Percentiles rank a stretch among this genome's conserved stretches.
These are phyloP conservation scores for Mimas tiliae DNA, from an alignment of 2,888 invertebrate species.

Conservation along the genomic window DNA sequence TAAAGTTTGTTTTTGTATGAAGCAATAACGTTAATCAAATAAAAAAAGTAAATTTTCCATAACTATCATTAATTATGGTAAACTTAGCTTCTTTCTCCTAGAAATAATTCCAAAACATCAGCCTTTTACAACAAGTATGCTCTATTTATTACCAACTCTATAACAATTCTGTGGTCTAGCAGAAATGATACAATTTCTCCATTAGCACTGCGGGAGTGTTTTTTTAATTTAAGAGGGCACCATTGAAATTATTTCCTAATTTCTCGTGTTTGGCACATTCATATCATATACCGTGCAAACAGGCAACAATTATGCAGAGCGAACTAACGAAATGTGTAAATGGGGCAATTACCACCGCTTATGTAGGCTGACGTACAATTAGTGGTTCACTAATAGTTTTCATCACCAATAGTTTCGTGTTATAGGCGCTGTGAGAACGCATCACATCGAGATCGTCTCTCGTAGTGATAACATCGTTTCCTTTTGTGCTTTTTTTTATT, in stretches of 20 bases:
- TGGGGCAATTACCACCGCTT: constrained; percentile 81
- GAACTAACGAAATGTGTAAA: constrained; percentile 83
- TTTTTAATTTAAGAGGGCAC: constrained; percentile 10
- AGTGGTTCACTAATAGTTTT: constrained; percentile 82
- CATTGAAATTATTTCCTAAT: constrained; percentile 56
- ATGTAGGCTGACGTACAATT: constrained; percentile 83
- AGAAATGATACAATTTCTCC: constrained; percentile 47
- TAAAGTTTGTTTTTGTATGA: too few relatives aligned
- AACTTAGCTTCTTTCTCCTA: background rate
- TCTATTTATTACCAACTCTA: constrained; percentile 8
- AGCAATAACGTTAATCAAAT: too few relatives aligned
- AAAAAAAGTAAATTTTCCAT: background rate
- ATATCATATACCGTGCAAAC: constrained; percentile 72
- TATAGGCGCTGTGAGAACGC: constrained; percentile 58
- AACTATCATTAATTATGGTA: background rate
- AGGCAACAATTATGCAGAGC: constrained; percentile 77
- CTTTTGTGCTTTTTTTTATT: constrained; percentile 36
- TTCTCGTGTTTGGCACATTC: constrained; percentile 66
- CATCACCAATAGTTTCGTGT: constrained; percentile 78
- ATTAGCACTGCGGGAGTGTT: constrained; percentile 48
- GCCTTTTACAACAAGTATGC: background rate
- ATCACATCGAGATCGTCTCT: constrained; percentile 73
- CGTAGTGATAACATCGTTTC: constrained; percentile 64
- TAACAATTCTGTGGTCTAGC: constrained; percentile 8
- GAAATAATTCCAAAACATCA: background rate